Base-by-base conservation (phyloP, 2,797 vertebrate genomes). In the Oreochromis mossambicus region DNA sequence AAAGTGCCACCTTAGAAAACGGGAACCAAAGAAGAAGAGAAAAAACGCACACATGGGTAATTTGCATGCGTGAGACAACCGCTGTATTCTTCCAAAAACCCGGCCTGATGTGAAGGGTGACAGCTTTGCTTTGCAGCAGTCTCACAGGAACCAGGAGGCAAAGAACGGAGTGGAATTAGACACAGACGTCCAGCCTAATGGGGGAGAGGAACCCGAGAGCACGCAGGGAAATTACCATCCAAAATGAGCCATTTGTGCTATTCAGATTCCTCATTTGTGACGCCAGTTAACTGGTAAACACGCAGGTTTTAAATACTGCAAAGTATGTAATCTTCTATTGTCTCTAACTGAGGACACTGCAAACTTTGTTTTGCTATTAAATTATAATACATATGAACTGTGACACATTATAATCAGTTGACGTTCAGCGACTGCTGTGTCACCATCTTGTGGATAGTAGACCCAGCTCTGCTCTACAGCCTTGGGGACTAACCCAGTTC, bases 361-460 rank as follows among this genome's bases (percentile, higher is more conserved):
- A 63, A 63, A 0, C 34, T 7, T 36, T 0, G 4, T 38, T 38
- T 38, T 63, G 19, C 0, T 38, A 38, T 13, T 63, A 15, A 15
- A 68, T 68, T 10, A 68, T 9, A 43, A 41, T 9, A 41, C 2
- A 21, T 7, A 14, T 2, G 1, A 21, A 10, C 1, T 68, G 38
- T 0, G 63, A 2, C 0, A 2, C 63, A 9, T 41, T 41, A 24
- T 68, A 41, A 68, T 43, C 13, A 41, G 36, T 4, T 15, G 63
- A 41, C 7, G 12, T 2, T 66, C 12, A 21, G 34, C 1, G 4
- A 38, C 61, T 66, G 32, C 61, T 38, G 34, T 34, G 4, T 2
- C 61, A 8, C 61, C 19, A 14, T 41, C 12, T 0, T 14, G 12
- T 21, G 13, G n/a, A 70, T 6, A 26, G 21, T 26, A 1, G 21